Base-by-base conservation (phyloP, 2,797 vertebrate genomes). In the Brachymystax lenok region DNA sequence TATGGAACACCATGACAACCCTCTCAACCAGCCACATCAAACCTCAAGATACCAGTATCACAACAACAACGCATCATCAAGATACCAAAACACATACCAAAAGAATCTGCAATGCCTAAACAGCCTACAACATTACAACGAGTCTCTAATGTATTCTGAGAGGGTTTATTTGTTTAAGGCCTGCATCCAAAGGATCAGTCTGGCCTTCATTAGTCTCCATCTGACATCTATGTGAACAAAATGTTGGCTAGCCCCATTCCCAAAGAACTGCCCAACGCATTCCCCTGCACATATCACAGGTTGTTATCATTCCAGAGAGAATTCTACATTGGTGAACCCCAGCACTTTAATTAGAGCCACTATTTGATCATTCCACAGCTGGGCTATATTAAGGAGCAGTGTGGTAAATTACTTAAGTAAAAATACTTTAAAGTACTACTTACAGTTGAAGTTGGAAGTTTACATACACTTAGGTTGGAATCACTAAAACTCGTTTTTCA, bases 201-300 rank as follows among this genome's bases (percentile, higher is more conserved):
- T 89, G 89, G 88, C 88, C 89, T 92, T 92, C 86, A 93, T 93
- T 93, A 91, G 88, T 87, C 85, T 86, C 90, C 84, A 89, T 90
- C 89, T 90, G 89, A 93, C 91, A 91, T 74, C 84, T 87, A 91
- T 91, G 89, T 84, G 88, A 91, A 91, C 88, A 90, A 90, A 87
- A 90, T 89, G 91, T 85, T 91, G 85, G 84, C 82, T 88, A 89
- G 84, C 89, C 71, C 74, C 82, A 63, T 61, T 24, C 54, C 67
- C 14, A 51, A 80, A 89, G 87, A 90, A 84, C 85, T 87, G 83
- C 64, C 35, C 86, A 76, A 82, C 74, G 85, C 91, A 92, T 88
- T 92, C 90, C 88, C 83, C 78, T 89, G 86, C 86, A 91, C 90
- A 90, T 89, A 90, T 90, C 87, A 87, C 90, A 90, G 86, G 90